phyloP scores from a whole-genome alignment of 2,797 vertebrate species.

The Oreortyx pictus region DNA sequence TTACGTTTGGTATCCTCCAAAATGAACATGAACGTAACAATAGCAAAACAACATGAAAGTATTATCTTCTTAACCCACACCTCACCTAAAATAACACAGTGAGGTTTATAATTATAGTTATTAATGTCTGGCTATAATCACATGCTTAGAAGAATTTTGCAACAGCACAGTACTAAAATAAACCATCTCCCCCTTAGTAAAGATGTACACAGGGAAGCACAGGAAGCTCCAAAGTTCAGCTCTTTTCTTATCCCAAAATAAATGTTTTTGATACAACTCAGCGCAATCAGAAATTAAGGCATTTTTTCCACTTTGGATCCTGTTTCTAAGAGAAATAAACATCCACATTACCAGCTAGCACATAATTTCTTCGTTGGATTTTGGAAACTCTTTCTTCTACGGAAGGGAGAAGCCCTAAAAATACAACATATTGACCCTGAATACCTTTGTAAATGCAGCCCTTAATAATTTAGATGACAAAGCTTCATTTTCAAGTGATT shows the following conservation, averaged over 20 bases:
- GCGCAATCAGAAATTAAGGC: not conserved
- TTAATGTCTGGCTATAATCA: slow-evolving; percentile 17
- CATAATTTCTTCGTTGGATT: not conserved
- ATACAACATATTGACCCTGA: not conserved
- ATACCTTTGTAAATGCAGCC: not conserved
- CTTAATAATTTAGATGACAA: slow-evolving; percentile 26
- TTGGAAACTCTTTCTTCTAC: not conserved
- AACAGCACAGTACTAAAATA: not conserved
- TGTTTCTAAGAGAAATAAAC: not conserved
- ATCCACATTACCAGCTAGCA: not conserved
- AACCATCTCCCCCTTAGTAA: not conserved
- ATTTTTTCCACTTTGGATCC: not conserved
- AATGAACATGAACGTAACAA: not conserved
- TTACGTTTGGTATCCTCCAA: not conserved
- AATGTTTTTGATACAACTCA: not conserved
- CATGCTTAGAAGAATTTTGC: not conserved
- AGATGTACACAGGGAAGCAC: not conserved
- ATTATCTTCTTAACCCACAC: not conserved
- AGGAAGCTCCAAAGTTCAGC: not conserved
- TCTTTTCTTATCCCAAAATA: not conserved
- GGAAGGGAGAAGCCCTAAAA: not conserved
- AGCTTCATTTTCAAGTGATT: slow-evolving; percentile 39
- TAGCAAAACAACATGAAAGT: not conserved
- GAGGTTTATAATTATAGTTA: not conserved
- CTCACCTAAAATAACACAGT: not conserved